phyloP scores from a whole-genome alignment of 2,797 vertebrate genomes.

The Anolis apletophallus region DNA sequence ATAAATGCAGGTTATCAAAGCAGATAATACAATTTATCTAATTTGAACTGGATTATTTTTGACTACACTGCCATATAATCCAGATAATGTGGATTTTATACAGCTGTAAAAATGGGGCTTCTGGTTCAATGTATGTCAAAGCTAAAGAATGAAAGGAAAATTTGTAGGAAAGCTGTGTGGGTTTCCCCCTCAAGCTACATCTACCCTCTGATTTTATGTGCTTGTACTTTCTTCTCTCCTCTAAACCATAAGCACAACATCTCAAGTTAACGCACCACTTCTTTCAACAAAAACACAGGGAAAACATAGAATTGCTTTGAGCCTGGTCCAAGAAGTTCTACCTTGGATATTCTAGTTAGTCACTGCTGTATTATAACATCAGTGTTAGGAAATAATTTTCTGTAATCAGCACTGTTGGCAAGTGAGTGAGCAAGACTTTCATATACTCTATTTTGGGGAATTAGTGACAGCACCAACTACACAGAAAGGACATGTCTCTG shows the following conservation, averaged over 20 bases:
- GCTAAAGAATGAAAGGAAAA: not conserved
- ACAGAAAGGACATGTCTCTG: not conserved
- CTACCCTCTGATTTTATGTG: not conserved
- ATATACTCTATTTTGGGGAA: slow-evolving; percentile 10
- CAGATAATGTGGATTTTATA: too few species aligned
- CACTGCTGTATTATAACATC: not conserved
- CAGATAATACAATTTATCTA: too few species aligned
- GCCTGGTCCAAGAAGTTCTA: not conserved
- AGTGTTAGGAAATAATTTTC: not conserved
- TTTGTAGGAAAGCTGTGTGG: not conserved
- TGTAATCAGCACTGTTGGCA: not conserved
- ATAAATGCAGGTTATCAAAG: too few species aligned
- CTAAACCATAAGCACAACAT: not conserved
- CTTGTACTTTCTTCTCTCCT: not conserved
- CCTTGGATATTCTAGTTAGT: not conserved
- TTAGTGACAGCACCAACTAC: not conserved
- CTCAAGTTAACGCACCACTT: not conserved
- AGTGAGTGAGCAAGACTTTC: not conserved
- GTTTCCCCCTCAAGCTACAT: not conserved
- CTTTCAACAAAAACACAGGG: not conserved
- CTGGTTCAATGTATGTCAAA: not conserved
- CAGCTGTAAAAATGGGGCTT: too few species aligned
- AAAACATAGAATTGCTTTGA: not conserved
- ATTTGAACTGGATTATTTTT: too few species aligned
- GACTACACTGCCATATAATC: too few species aligned